Base-by-base conservation (phyloP, 2,113 vertebrate species). In the Colistium nudipinnis region DNA sequence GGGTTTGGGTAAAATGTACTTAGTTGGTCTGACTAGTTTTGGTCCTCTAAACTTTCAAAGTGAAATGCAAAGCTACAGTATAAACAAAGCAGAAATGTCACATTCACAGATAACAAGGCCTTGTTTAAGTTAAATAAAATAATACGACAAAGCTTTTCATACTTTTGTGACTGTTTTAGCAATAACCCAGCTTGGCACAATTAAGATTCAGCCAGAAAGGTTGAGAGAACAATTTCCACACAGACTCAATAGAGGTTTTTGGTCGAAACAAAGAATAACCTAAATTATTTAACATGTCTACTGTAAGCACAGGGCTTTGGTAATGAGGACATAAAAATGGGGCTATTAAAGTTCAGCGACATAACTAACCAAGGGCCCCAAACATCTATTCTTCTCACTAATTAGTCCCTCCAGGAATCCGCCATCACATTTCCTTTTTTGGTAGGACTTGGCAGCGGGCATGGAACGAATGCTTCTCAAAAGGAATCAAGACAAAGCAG, bases 321-420 rank as follows among this genome's bases (percentile, higher is more conserved):
- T 83, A 89, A 90, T 76, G 81, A 85, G 88, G 81, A 82, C 85
- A 87, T 78, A 83, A 80, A 87, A 86, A 87, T 78, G 59, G 62
- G 62, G 75, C 80, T 70, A 80, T 88, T 87, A 84, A 72, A 53
- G 59, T 76, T 82, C 45, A 38, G 87, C 82, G 84, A 49, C 70
- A 84, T 81, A 76, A 85, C 81, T 75, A 89, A 88, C 77, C 69
- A 12, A 36, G 79, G 76, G 88, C 76, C 85, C 79, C 87, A 84
- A 85, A 85, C 78, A 77, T 73, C 79, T 71, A 87, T 89, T 88
- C 85, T 83, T 89, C 85, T 88, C 90, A 81, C 80, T 87, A 90
- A 91, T 91, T 90, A 89, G 73, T 86, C 70, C 82, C 78, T 81
- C 69, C 70, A 85, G 80, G 88, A 88, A 88, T 84, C 75, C 81